Evolutionary conservation across 2,113 vertebrate genomes (phyloP).

Genomic region (Zosterops lateralis): DNA sequence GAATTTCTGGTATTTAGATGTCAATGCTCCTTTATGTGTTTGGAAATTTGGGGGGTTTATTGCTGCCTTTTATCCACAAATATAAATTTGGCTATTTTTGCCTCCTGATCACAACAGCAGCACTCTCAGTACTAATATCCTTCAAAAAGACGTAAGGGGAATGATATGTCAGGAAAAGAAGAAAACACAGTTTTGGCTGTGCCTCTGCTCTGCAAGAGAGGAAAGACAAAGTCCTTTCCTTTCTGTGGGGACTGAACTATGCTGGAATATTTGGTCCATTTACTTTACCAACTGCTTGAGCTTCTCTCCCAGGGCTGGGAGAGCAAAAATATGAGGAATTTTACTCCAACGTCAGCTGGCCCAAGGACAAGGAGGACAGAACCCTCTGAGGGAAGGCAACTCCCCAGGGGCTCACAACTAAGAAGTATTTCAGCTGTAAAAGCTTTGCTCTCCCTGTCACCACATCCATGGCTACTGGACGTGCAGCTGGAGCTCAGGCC

Average conservation of each 20-base stretch:
- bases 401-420: slow-evolving; percentile 42
- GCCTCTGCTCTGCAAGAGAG: neutral
- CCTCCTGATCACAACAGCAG: neutral
- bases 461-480: neutral
- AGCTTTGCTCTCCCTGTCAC: neutral
- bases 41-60: neutral
- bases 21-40: slow-evolving; percentile 54
- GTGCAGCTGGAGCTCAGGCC: neutral
- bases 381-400: slow-evolving; percentile 14
- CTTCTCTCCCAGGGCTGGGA: slow-evolving; percentile 32
- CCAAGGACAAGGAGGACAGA: slow-evolving; percentile 11
- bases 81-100: slow-evolving; percentile 8
- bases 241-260: slow-evolving; percentile 8
- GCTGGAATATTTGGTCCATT: neutral
- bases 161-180: neutral
- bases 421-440: slow-evolving; percentile 33
- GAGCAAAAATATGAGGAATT: slow-evolving; percentile 30
- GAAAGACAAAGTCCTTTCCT: neutral
- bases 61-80: slow-evolving; percentile 13
- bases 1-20: slow-evolving; percentile 62
- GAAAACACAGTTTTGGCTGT: neutral
- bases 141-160: neutral
- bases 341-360: slow-evolving; percentile 39
- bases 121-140: neutral
- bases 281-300: neutral